These are phyloP conservation scores for Scaptomyza flava DNA, from an alignment of 2,888 invertebrate species.

Conservation along the genomic window DNA sequence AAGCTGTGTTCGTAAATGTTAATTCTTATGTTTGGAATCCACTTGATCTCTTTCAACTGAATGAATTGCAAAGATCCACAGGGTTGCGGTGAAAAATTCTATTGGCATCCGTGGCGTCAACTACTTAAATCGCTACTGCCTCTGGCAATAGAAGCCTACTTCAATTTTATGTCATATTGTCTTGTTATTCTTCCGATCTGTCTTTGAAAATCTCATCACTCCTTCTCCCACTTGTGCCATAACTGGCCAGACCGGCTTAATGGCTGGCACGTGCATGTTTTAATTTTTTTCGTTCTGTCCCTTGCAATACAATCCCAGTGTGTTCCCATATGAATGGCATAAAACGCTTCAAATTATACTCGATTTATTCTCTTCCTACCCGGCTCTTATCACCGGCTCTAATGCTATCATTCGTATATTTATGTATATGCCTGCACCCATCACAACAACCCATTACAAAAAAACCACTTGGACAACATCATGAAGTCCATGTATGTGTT, in stretches of 20 bases:
- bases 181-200: constrained; percentile 32
- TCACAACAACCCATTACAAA: constrained; percentile 52
- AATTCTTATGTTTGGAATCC: constrained; percentile 56
- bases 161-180: constrained; percentile 66
- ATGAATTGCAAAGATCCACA: constrained; percentile 69
- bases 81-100: constrained; percentile 68
- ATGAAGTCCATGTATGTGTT: constrained; percentile 44
- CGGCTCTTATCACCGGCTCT: constrained; percentile 53
- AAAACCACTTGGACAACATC: constrained; percentile 42
- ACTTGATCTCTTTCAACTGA: constrained; percentile 60
- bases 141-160: constrained; percentile 68
- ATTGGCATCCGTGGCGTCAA: constrained; percentile 60
- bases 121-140: constrained; percentile 69
- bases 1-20: constrained; percentile 69
- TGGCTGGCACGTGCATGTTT: constrained; percentile 65
- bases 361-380: constrained; percentile 40
- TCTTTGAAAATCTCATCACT: constrained; percentile 50
- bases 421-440: constrained; percentile 55
- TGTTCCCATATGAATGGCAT: constrained; percentile 39
- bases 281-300: constrained; percentile 46
- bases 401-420: constrained; percentile 56
- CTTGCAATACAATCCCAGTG: constrained; percentile 55
- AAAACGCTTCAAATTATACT: constrained; percentile 42
- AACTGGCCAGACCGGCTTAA: constrained; percentile 40
- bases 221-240: constrained; percentile 46